Evolutionary conservation across 2,888 invertebrate genomes (phyloP).

Genomic region (Siphlonurus alternatus): DNA sequence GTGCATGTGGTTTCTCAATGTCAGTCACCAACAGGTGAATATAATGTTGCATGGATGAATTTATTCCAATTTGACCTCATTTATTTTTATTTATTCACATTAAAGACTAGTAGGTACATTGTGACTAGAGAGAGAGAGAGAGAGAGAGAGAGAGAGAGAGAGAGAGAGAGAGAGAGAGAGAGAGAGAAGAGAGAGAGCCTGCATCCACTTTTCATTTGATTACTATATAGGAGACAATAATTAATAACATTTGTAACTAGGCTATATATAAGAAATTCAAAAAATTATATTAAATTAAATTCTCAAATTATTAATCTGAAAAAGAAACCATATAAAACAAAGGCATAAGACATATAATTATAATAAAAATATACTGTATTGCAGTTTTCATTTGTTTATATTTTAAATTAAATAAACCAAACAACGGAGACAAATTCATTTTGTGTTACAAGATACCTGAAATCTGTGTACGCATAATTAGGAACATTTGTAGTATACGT

Average conservation of each 20-base stretch:
- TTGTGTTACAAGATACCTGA: no score
- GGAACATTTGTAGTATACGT: no score
- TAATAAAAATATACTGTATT: no score
- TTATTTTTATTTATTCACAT: constrained; percentile 17
- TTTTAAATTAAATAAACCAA: no score
- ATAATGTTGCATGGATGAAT: constrained; percentile 6
- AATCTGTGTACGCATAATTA: no score
- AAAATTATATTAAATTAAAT: no score
- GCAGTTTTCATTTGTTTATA: no score
- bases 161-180: constrained; percentile 8
- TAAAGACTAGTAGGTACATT: neutral
- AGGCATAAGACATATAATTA: no score
- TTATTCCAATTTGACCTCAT: constrained; percentile 19
- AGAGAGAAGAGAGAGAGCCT: constrained; percentile 4
- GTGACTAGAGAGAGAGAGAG: neutral
- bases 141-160: constrained; percentile 8
- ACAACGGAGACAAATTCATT: no score
- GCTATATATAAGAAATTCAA: no score
- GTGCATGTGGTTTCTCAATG: constrained; percentile 11
- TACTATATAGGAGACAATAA: neutral
- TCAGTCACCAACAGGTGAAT: constrained; percentile 3
- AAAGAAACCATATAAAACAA: no score
- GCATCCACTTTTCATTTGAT: neutral
- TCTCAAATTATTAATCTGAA: no score
- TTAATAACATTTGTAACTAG: neutral